phyloP scores from a whole-genome alignment of 2,797 vertebrate species.

The Uromys caudimaculatus region DNA sequence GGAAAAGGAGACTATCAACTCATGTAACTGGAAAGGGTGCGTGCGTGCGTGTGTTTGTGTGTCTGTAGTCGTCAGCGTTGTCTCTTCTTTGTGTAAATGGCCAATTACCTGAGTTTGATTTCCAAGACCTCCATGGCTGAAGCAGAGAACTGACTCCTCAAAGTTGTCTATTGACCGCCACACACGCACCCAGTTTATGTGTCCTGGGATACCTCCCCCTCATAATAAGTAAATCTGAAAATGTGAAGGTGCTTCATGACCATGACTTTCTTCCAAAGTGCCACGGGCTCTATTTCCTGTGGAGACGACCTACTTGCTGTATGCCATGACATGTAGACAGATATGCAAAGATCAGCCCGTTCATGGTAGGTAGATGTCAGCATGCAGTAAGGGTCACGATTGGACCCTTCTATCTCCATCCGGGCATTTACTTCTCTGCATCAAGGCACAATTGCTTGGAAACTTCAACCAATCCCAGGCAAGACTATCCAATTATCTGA shows the following conservation, averaged over 20 bases:
- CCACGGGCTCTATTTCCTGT: constrained; percentile 75
- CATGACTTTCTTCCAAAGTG: constrained; percentile 70
- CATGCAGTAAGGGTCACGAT: not conserved
- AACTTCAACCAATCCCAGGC: not conserved
- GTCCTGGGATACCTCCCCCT: too few species aligned
- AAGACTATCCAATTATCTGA: not conserved
- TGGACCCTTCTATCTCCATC: not conserved
- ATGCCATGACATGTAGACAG: not conserved
- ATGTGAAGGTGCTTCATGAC: not conserved
- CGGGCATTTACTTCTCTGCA: not conserved
- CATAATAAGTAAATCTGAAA: not conserved
- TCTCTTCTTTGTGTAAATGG: not conserved
- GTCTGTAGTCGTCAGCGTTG: not conserved
- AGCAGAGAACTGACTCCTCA: not conserved
- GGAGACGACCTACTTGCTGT: constrained; percentile 70
- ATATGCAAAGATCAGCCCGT: too few species aligned
- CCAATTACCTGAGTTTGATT: not conserved
- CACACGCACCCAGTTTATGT: too few species aligned
- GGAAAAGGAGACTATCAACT: not conserved
- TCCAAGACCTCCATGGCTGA: not conserved
- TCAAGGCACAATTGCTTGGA: not conserved
- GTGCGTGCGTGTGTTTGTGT: not conserved
- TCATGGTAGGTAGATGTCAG: too few species aligned
- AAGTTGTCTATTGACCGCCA: fast-evolving
- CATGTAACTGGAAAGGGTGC: not conserved